Base-by-base conservation (phyloP, 2,888 invertebrate genomes). In the Leucophenga montana region DNA sequence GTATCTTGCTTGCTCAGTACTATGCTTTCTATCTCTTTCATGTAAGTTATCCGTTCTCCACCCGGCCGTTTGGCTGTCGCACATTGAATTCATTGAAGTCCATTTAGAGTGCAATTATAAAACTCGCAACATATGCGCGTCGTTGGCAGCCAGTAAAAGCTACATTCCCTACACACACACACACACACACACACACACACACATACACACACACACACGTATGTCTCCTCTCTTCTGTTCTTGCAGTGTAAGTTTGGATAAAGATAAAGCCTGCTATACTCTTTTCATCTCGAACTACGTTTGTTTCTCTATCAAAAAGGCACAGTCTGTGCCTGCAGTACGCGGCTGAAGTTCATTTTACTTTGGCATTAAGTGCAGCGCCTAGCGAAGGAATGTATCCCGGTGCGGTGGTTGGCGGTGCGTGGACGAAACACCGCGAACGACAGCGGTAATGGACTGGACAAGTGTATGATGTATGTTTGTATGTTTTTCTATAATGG, bases 71-170 rank as follows among this genome's bases (percentile, higher is more conserved):
- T 20, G 46, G 20, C 27, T 27, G 22, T 57, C 46, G 62, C 16
- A 18, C 62, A 59, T 62, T 70, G 76, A 85, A 85, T 78, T 84
- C 84, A 84, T 85, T 84, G 85, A 81, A 82, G 84, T 81, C 81
- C 85, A 85, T 84, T 84, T 85, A 83, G 85, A 78, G 83, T 76
- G 85, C 84, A 84, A 84, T 84, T 84, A 84, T 85, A 84, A 85
- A 82, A 82, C 84, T 82, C 84, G 78, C 83, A 84, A 83, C 82
- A 78, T 83, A 79, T 76, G 68, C 74, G 76, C 76, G 69, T 57
- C 68, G 44, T 68, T 44, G 39, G 56, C 50, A 18, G 46, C 14
- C 48, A 50, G 69, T 22, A 68, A 67, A 71, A 71, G 70, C 56
- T 6, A 20, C 56, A 50, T 39, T 39, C 39, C 39, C 39, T 39